These are phyloP conservation scores for Prenolepis imparis DNA, from an alignment of 2,888 invertebrate genomes.

Conservation along the genomic window DNA sequence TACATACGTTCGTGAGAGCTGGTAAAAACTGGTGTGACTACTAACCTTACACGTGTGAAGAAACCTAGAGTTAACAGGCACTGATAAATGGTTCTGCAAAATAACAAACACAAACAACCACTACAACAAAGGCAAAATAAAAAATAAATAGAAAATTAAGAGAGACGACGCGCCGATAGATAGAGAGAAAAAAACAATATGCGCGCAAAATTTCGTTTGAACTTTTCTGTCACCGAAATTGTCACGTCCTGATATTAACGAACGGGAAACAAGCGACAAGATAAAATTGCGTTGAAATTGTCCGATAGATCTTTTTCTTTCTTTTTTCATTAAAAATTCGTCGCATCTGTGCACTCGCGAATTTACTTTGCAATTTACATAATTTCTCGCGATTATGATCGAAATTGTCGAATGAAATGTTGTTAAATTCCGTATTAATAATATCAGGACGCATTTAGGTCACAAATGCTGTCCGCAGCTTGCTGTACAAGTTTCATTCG, in stretches of 20 bases:
- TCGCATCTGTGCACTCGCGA: background rate
- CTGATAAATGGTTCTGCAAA: slow-evolving; percentile 96
- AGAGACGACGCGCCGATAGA: slow-evolving; percentile 31
- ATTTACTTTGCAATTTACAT: slow-evolving; percentile 24
- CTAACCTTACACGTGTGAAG: slow-evolving; percentile 93
- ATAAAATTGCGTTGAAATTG: slow-evolving; percentile 1
- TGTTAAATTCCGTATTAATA: slow-evolving; percentile 48
- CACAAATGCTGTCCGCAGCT: slow-evolving; percentile 33
- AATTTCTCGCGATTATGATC: slow-evolving; percentile 17
- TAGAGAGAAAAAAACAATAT: background rate
- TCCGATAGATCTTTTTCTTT: background rate
- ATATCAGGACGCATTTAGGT: slow-evolving; percentile 46
- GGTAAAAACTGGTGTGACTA: slow-evolving; percentile 78
- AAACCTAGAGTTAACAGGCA: slow-evolving; percentile 94
- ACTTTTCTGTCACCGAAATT: slow-evolving; percentile 33
- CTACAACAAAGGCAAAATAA: slow-evolving; percentile 88
- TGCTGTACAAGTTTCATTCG: slow-evolving; percentile 35
- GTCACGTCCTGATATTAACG: slow-evolving; percentile 41
- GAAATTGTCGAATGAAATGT: slow-evolving; percentile 41
- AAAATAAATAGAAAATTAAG: slow-evolving; percentile 80
- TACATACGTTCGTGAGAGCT: slow-evolving; percentile 54
- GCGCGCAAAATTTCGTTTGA: background rate
- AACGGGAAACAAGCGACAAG: slow-evolving; percentile 7
- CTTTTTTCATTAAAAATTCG: slow-evolving; percentile 20
- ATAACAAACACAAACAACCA: slow-evolving; percentile 88